Percentiles rank a stretch among this genome's conserved stretches.
These are phyloP conservation scores for Telmatherina bonti DNA, from an alignment of 2,797 vertebrate species.

Conservation along the genomic window DNA sequence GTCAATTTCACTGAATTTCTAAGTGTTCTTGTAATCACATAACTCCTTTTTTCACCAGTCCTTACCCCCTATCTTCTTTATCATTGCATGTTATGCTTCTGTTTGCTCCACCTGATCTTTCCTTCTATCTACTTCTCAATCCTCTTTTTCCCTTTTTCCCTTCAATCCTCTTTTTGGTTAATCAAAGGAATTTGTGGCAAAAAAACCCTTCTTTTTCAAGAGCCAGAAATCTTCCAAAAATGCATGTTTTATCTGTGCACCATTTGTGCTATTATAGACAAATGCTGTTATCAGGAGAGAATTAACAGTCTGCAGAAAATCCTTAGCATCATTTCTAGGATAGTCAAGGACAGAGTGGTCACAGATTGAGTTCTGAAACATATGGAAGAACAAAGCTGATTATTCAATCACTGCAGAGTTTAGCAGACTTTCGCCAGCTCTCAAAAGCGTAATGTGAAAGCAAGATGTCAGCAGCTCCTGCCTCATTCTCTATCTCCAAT, in stretches of 20 bases:
- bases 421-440: constrained; percentile 51
- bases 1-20: constrained; percentile 2
- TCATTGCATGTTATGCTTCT: constrained; percentile 2
- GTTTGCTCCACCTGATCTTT: constrained; percentile 2
- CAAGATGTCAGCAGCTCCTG: constrained; percentile 60
- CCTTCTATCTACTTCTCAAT: neutral
- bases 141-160: neutral
- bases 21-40: neutral
- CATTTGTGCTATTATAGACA: constrained; percentile 43
- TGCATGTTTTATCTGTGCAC: constrained; percentile 14
- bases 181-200: neutral
- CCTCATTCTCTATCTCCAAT: constrained; percentile 54
- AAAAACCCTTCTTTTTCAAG: constrained; percentile 25
- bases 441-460: constrained; percentile 60
- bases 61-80: constrained; percentile 4
- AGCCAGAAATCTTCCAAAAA: constrained; percentile 46
- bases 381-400: constrained; percentile 58
- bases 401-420: constrained; percentile 52
- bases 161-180: neutral
- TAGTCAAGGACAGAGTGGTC: constrained; percentile 36
- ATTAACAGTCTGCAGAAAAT: constrained; percentile 39
- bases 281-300: constrained; percentile 10
- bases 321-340: constrained; percentile 28
- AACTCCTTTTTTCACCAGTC: neutral
- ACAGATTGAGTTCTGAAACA: constrained; percentile 45